Evolutionary conservation across 2,113 vertebrate species (phyloP), one percentile per base, ranked within the genome.

Genomic region (Syngnathus typhle): DNA sequence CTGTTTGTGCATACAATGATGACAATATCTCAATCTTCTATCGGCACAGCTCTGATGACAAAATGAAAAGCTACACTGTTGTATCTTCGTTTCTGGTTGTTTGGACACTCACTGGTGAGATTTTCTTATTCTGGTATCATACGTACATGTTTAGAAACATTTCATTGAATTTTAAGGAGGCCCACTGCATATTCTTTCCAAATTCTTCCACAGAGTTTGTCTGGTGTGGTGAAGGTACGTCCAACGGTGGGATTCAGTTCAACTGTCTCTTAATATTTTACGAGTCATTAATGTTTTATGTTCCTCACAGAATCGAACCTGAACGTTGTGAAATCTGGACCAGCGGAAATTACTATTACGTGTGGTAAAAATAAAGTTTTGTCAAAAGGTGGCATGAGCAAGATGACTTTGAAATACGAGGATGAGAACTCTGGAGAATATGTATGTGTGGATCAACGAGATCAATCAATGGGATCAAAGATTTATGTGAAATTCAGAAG

Each of bases 401-500:
- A 37, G 0, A 8, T 11, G 27, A 32, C 36, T 21, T 56, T 82
- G 11, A 0, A 13, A 0, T 76, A 82, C 64, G 4, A 1, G 0
- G 84, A 88, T 41, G 6, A n/a, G 0, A 7, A 12, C 0, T 32
- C 79, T 6, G 73, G 65, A 1, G 68, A 80, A 13, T 87, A 88
- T 43, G 0, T 0, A 0, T 89, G 88, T 9, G 0, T 1, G n/a
- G 27, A 4, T 0, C 0, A 4, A 0, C 0, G 2, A 7, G 0
- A 1, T 0, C 0, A 15, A 5, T 0, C 4, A 3, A 16, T 0
- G 9, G 10, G 4, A 0, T 12, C 16, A 0, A 23, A 3, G 1
- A 65, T 90, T 62, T 78, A 0, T 2, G 73, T 91, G 6, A 87
- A 74, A 64, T 68, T 89, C 37, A 81, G 83, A 6, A 82, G 91